phyloP scores from a whole-genome alignment of 2,888 invertebrate species.

The Mythimna loreyi region DNA sequence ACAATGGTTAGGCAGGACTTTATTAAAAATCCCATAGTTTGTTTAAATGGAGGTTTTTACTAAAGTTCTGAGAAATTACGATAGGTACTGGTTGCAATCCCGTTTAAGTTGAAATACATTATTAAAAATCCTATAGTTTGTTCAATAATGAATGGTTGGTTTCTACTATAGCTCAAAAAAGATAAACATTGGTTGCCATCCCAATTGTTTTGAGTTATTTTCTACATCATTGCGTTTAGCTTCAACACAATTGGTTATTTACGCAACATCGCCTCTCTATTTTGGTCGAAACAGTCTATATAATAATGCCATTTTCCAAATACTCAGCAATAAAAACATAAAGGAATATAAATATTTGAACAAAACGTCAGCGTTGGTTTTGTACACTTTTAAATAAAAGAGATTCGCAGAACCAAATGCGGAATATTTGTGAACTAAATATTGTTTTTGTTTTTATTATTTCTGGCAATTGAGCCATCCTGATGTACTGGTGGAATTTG shows the following conservation, averaged over 20 bases:
- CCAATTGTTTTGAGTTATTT: background rate
- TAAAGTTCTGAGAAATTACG: too few relatives aligned
- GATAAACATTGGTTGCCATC: too few relatives aligned
- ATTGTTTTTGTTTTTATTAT: conserved; percentile 8
- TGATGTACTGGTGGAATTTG: conserved; percentile 1
- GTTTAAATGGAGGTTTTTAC: too few relatives aligned
- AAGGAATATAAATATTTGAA: conserved; percentile 2
- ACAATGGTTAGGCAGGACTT: background rate
- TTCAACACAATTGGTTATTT: background rate
- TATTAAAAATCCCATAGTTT: too few relatives aligned
- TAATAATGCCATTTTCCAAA: background rate
- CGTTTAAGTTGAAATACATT: too few relatives aligned
- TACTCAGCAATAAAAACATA: background rate
- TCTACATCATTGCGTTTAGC: background rate
- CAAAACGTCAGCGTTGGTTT: conserved; percentile 27
- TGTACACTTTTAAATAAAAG: conserved; percentile 19
- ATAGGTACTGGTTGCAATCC: too few relatives aligned
- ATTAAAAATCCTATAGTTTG: too few relatives aligned
- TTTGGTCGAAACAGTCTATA: background rate
- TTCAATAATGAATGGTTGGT: too few relatives aligned
- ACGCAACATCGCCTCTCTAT: background rate
- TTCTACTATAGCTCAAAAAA: too few relatives aligned
- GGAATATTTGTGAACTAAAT: conserved; percentile 8
- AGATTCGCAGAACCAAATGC: conserved; percentile 19
- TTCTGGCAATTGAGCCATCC: conserved; percentile 2